These are phyloP conservation scores for Catocala fraxini DNA, from an alignment of 2,888 invertebrate species.

Conservation along the genomic window DNA sequence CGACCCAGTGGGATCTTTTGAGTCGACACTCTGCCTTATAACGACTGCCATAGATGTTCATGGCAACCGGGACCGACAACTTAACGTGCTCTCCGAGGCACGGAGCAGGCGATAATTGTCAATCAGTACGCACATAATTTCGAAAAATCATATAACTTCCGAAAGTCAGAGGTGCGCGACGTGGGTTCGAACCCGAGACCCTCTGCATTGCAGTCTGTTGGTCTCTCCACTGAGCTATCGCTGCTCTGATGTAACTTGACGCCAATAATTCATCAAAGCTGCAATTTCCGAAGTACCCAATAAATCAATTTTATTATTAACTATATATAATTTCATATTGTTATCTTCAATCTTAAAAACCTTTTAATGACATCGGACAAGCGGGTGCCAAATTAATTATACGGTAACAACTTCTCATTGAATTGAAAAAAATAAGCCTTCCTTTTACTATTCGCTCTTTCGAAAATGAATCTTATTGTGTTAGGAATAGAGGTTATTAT, in stretches of 20 bases:
- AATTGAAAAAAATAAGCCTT: not conserved
- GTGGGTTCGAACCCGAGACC: too few species aligned
- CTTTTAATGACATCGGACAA: slow-evolving; percentile 45
- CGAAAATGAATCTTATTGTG: slow-evolving; percentile 11
- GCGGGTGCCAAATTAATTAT: slow-evolving; percentile 45
- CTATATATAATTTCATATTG: slow-evolving; percentile 14
- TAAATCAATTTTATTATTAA: slow-evolving; percentile 14
- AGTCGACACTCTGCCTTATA: too few species aligned
- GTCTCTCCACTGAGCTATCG: too few species aligned
- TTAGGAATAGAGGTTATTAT: not conserved
- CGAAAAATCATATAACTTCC: too few species aligned
- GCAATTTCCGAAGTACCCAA: slow-evolving; percentile 7
- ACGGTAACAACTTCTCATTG: slow-evolving; percentile 24
- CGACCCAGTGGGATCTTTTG: too few species aligned
- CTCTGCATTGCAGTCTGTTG: too few species aligned
- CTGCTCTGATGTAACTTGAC: not conserved
- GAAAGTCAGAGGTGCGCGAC: too few species aligned
- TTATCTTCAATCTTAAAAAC: slow-evolving; percentile 40
- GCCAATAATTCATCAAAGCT: slow-evolving; percentile 9
- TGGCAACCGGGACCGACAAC: too few species aligned
- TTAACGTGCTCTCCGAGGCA: too few species aligned
- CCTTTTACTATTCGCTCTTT: not conserved
- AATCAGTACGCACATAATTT: too few species aligned
- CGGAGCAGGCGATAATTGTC: too few species aligned
- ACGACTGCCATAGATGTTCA: too few species aligned